Conservation (phyloP, 2,888 invertebrate genomes). For the Neoaliturus tenellus region DNA sequence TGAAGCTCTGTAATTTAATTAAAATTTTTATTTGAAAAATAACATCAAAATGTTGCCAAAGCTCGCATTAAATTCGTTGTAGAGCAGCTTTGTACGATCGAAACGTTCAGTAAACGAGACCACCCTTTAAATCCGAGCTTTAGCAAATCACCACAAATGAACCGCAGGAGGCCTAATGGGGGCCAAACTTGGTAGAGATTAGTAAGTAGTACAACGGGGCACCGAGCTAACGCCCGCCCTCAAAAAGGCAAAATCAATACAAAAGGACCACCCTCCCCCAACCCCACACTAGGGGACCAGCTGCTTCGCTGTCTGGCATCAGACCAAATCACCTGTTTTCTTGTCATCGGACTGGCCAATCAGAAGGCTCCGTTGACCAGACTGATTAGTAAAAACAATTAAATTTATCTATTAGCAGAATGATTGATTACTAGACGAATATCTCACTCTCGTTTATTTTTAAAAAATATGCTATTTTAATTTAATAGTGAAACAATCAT, state of each 20-base stretch:
- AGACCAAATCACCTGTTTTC: conserved; percentile 43
- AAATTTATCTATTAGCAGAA: no score
- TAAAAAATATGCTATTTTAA: no score
- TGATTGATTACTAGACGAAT: no score
- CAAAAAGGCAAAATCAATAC: conserved; percentile 58
- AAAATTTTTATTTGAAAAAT: no score
- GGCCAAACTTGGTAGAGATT: conserved; percentile 21
- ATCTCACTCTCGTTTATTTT: no score
- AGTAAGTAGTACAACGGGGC: conserved; percentile 1
- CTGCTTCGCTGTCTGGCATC: conserved; percentile 14
- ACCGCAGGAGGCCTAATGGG: background rate
- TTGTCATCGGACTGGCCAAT: background rate
- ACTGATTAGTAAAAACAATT: no score
- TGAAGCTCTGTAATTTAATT: no score
- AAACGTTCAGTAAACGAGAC: background rate
- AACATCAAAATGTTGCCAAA: no score
- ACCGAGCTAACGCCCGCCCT: conserved; percentile 46
- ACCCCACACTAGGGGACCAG: background rate
- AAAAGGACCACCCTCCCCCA: conserved; percentile 52
- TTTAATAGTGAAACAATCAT: no score
- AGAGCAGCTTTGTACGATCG: no score
- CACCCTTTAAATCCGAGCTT: background rate
- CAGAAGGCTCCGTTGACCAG: no score
- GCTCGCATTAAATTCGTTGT: no score
- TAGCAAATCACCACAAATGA: conserved; percentile 13